These are phyloP conservation scores for Drosophila kuntzei DNA, from an alignment of 2,888 invertebrate genomes.

Conservation along the genomic window DNA sequence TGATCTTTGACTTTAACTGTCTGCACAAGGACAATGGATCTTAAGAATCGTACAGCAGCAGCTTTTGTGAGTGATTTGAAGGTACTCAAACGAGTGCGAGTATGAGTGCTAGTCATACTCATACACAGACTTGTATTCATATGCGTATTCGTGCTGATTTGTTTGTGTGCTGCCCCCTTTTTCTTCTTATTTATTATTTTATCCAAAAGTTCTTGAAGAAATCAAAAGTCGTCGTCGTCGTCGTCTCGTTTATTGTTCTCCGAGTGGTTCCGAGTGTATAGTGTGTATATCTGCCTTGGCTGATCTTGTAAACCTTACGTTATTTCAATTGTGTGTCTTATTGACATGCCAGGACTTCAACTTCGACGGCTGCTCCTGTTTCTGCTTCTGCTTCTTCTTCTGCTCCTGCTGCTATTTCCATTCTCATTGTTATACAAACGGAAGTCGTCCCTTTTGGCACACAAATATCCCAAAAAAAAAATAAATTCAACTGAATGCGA, in stretches of 20 bases:
- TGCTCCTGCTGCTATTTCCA: constrained; percentile 40
- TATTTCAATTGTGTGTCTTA: constrained; percentile 73
- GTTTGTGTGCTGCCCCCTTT: constrained; percentile 38
- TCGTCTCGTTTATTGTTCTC: constrained; percentile 40
- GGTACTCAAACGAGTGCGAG: constrained; percentile 1
- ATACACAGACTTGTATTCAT: constrained; percentile 1
- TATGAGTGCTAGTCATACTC: not conserved
- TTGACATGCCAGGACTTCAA: constrained; percentile 69
- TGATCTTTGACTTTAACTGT: constrained; percentile 79
- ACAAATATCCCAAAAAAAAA: constrained; percentile 53
- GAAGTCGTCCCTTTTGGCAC: constrained; percentile 70
- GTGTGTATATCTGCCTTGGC: constrained; percentile 56
- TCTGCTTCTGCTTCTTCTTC: not conserved
- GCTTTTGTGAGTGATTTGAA: constrained; percentile 61
- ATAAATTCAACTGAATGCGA: constrained; percentile 28
- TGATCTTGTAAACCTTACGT: constrained; percentile 70
- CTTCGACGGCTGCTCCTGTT: constrained; percentile 32
- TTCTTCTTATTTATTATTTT: constrained; percentile 18
- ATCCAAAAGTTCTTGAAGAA: constrained; percentile 63
- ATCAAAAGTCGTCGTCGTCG: constrained; percentile 69
- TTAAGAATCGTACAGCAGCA: constrained; percentile 34
- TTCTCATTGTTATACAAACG: constrained; percentile 55
- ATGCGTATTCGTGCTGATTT: constrained; percentile 25
- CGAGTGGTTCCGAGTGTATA: constrained; percentile 55
- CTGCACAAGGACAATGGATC: constrained; percentile 72